phyloP scores from a whole-genome alignment of 2,797 vertebrate genomes.

The Neosalanx taihuensis region DNA sequence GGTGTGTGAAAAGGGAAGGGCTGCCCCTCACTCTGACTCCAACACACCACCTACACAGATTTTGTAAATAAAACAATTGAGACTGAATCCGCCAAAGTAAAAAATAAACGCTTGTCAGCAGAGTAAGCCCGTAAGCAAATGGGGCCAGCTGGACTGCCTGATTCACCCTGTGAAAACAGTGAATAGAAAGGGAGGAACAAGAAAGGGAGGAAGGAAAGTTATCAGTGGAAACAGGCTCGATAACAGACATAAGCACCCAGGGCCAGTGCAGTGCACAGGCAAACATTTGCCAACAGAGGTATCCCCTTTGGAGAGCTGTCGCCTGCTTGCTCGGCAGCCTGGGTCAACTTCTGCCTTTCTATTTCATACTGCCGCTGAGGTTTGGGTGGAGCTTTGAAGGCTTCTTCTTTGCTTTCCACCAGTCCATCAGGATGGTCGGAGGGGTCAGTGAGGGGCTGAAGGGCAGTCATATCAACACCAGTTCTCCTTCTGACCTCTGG shows the following conservation, averaged over 20 bases:
- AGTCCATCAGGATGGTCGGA: conserved; percentile 38
- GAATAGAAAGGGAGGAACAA: conserved; percentile 34
- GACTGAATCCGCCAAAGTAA: conserved; percentile 46
- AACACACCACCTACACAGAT: conserved; percentile 33
- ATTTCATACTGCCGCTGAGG: conserved; percentile 42
- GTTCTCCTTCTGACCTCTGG: conserved; percentile 78
- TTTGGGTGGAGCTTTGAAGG: conserved; percentile 43
- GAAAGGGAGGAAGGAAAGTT: conserved; percentile 20
- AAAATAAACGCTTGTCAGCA: conserved; percentile 37
- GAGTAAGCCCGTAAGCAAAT: conserved; percentile 48
- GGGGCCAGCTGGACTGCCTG: conserved; percentile 36
- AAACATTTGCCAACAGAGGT: conserved; percentile 83
- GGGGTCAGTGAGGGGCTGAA: conserved; percentile 31
- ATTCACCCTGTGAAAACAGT: conserved; percentile 50
- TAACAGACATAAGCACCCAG: conserved; percentile 91
- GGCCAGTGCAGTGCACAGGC: conserved; percentile 85
- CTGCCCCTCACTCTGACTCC: conserved; percentile 18
- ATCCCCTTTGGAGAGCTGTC: conserved; percentile 58
- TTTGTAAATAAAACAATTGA: conserved; percentile 46
- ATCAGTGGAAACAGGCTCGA: conserved; percentile 92
- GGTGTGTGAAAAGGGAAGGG: conserved; percentile 30
- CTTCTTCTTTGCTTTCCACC: conserved; percentile 24
- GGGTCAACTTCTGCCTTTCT: conserved; percentile 13
- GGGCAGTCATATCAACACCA: conserved; percentile 27
- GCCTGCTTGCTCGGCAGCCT: conserved; percentile 26